Conservation (phyloP, 2,113 vertebrate species). For the Asarcornis scutulata region DNA sequence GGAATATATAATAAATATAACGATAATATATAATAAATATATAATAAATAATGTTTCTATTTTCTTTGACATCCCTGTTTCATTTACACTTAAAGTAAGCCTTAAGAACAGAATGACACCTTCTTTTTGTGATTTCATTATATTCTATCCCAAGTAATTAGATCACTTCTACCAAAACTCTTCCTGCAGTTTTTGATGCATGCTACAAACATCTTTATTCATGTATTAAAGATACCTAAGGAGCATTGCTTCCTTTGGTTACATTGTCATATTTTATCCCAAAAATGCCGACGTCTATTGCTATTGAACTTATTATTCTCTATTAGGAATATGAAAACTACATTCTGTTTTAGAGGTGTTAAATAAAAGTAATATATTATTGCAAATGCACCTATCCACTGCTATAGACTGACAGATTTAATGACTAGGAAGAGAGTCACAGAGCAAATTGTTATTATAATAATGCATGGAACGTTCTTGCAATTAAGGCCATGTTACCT, state of each 20-base stretch:
- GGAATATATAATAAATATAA: background rate
- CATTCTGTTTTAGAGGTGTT: background rate
- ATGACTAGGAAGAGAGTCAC: background rate
- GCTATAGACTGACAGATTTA: background rate
- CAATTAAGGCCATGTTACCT: background rate
- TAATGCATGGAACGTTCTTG: background rate
- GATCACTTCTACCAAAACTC: background rate
- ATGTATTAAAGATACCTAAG: background rate
- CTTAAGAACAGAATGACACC: background rate
- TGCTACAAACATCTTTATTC: background rate
- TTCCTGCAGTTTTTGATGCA: background rate
- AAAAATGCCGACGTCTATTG: background rate
- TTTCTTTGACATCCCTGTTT: background rate
- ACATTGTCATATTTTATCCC: background rate
- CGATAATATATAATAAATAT: background rate
- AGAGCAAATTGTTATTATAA: background rate
- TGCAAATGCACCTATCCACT: background rate
- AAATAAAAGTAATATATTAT: background rate
- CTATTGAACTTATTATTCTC: background rate
- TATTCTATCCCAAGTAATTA: background rate
- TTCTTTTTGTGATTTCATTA: background rate
- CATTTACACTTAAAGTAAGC: background rate
- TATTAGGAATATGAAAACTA: background rate
- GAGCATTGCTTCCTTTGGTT: background rate
- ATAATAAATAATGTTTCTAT: background rate